These are phyloP conservation scores for Teinopalpus imperialis DNA, from an alignment of 2,888 invertebrate genomes.

Conservation along the genomic window DNA sequence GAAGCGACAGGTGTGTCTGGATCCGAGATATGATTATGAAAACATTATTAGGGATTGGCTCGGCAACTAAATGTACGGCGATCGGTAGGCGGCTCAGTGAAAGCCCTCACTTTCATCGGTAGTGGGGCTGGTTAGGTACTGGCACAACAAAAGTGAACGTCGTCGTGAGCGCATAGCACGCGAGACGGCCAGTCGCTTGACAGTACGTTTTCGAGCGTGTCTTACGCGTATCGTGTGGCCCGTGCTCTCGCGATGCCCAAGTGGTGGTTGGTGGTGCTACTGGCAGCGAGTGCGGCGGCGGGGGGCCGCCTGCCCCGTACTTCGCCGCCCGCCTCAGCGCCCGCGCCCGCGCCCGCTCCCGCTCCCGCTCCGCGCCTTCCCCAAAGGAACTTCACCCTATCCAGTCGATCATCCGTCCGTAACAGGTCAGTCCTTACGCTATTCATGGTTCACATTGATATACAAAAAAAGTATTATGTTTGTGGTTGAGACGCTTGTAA, in stretches of 20 bases:
- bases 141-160: slow-evolving; percentile 74
- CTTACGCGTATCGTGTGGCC: slow-evolving; percentile 57
- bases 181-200: slow-evolving; percentile 56
- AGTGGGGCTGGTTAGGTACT: slow-evolving; percentile 58
- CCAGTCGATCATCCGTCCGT: slow-evolving; percentile 66
- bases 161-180: slow-evolving; percentile 54
- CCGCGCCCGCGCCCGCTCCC: slow-evolving; percentile 82
- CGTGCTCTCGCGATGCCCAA: slow-evolving; percentile 59
- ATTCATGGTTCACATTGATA: too few species aligned
- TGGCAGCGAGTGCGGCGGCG: slow-evolving; percentile 67
- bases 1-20: slow-evolving; percentile 8
- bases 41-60: slow-evolving; percentile 15
- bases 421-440: slow-evolving; percentile 63
- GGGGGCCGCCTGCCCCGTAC: slow-evolving; percentile 68
- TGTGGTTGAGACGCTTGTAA: too few species aligned
- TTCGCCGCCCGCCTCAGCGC: slow-evolving; percentile 76
- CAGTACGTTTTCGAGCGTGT: slow-evolving; percentile 60
- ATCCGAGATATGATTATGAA: slow-evolving; percentile 8
- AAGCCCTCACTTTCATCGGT: slow-evolving; percentile 76
- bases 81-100: slow-evolving; percentile 52
- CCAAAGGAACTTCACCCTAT: slow-evolving; percentile 71
- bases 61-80: slow-evolving; percentile 18
- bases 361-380: slow-evolving; percentile 79
- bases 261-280: slow-evolving; percentile 65
- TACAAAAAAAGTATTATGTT: too few species aligned